phyloP scores from a whole-genome alignment of 2,888 invertebrate genomes.

The Eilema sororculum region DNA sequence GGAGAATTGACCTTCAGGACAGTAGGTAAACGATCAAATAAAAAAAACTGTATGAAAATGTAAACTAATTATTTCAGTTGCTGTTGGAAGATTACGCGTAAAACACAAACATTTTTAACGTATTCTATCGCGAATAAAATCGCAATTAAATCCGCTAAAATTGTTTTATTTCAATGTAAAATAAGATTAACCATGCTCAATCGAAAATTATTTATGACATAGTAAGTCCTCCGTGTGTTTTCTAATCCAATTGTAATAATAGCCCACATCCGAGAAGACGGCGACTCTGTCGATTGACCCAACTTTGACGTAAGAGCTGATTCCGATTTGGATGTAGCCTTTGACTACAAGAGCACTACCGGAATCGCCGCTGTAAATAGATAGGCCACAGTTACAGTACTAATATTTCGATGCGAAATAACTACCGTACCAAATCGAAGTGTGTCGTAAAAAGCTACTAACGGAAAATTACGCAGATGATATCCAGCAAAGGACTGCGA shows the following conservation, averaged over 20 bases:
- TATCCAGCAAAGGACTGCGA: no score
- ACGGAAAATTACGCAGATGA: no score
- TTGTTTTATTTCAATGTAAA: background rate
- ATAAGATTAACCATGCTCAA: background rate
- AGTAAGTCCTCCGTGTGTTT: background rate
- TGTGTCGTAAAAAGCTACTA: no score
- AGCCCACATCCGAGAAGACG: background rate
- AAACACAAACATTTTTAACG: no score
- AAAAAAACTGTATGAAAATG: background rate
- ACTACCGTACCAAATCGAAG: no score
- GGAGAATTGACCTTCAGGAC: no score
- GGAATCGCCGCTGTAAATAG: constrained; percentile 61
- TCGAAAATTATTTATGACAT: background rate
- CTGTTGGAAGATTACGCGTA: no score
- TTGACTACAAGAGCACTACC: constrained; percentile 56
- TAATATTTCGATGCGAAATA: no score
- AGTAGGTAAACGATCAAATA: no score
- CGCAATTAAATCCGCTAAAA: no score
- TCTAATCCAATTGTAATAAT: background rate
- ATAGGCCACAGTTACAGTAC: background rate
- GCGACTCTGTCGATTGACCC: background rate
- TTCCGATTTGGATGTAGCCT: constrained; percentile 56
- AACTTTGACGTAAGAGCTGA: constrained; percentile 56
- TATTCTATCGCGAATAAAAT: no score
- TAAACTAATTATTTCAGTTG: no score